Evolutionary conservation across 2,797 vertebrate species (phyloP), one percentile per base, ranked within the genome.

Genomic region (Enteromius thamalakanensis): DNA sequence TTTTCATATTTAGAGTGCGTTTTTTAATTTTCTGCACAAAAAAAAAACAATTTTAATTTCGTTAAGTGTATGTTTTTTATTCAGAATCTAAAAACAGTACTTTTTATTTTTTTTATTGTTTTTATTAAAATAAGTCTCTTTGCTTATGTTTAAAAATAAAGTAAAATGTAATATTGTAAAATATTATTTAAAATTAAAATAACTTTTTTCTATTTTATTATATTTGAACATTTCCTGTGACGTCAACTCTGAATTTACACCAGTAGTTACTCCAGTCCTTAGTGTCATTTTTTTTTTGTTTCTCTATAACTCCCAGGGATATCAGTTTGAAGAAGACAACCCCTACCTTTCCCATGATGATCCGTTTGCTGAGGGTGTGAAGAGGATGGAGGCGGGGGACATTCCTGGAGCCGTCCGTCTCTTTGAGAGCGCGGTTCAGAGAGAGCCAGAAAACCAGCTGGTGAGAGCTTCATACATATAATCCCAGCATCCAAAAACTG

Each of bases 291-390:
- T 34, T 34, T 34, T 3, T 21, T 19, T 51, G 2, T 42, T 45
- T 45, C 3, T 40, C 7, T 45, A 45, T 3, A 45, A 45, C 21
- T 88, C 15, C 6, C 76, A 99, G 98, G 97, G 97, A 0, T 99
- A 99, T 93, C 96, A 97, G 88, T 99, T 99, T 90, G 97, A 99
- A 90, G 96, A 97, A 42, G 97, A 99, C 49, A 99, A 99, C 90
- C 97, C 98, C 0, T 96, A 97, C 91, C 90, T 96, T 62, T 96
- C 97, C 81, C 97, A 98, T 78, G 95, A 96, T 0, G 95, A 96
- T 90, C 96, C 98, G 1, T 95, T 99, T 86, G 95, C 96, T 29
- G 98, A 99, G 89, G 98, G 98, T 0, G 87, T 97, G 79, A 96
- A 92, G 87, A 94, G 96, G 79, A 95, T 99, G 92, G 92, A 94